These are phyloP conservation scores for Hystrix cristata DNA, from an alignment of 2,113 vertebrate species.

Conservation along the genomic window DNA sequence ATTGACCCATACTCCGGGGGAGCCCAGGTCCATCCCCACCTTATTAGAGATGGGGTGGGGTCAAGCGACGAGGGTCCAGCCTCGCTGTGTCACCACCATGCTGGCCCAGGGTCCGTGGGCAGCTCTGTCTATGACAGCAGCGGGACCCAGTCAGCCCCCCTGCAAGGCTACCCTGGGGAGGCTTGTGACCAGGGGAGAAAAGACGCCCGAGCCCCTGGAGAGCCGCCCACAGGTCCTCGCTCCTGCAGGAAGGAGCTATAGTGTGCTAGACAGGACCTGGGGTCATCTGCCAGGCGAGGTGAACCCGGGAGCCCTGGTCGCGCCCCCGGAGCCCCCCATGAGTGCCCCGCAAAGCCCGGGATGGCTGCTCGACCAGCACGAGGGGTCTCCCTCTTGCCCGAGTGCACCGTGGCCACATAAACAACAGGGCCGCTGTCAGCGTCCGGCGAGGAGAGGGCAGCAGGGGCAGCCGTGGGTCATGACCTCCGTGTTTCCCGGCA, in stretches of 20 bases:
- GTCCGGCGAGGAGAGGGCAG: constrained; percentile 87
- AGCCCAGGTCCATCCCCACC: too few relatives aligned
- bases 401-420: constrained; percentile 71
- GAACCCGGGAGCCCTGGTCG: neutral
- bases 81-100: neutral
- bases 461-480: constrained; percentile 88
- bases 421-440: constrained; percentile 88
- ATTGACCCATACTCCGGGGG: neutral
- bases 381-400: neutral
- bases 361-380: neutral
- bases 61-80: too few relatives aligned
- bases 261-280: neutral
- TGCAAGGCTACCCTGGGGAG: neutral
- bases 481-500: constrained; percentile 91
- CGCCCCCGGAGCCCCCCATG: neutral
- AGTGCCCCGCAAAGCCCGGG: neutral
- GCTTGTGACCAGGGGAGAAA: neutral
- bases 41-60: too few relatives aligned
- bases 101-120: neutral
- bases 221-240: too few relatives aligned
- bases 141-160: neutral
- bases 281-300: neutral
- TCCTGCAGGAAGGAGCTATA: neutral
- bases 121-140: neutral
- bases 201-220: neutral